Percentiles rank a stretch among this genome's conserved stretches.
phyloP scores from a whole-genome alignment of 2,113 vertebrate genomes.

The Forbesichthys papilliferus region DNA sequence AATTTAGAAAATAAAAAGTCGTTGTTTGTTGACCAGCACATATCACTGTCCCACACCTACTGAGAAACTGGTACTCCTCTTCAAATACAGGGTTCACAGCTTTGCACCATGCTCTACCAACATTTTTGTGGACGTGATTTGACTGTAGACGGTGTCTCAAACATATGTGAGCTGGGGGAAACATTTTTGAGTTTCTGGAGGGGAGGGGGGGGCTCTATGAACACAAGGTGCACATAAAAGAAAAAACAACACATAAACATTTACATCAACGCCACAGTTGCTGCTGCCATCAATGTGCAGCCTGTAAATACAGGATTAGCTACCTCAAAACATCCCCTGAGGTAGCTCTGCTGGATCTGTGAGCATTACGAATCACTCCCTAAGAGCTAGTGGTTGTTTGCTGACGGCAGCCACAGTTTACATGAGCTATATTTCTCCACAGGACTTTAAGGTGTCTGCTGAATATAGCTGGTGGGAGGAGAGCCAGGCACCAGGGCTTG shows the following conservation, averaged over 20 bases:
- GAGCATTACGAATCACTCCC: conserved; percentile 3
- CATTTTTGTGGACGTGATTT: too few relatives aligned
- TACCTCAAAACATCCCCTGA: background rate
- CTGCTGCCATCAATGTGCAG: background rate
- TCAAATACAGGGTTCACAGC: too few relatives aligned
- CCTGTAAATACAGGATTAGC: background rate
- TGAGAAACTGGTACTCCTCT: too few relatives aligned
- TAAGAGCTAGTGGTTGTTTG: conserved; percentile 22
- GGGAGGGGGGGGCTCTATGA: too few relatives aligned
- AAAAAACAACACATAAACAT: background rate
- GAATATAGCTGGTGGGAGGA: conserved; percentile 60
- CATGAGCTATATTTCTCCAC: conserved; percentile 32
- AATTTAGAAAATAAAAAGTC: background rate
- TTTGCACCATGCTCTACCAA: too few relatives aligned
- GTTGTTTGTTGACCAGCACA: background rate
- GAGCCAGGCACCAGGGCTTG: conserved; percentile 50
- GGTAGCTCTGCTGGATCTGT: conserved; percentile 3
- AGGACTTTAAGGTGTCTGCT: conserved; percentile 36
- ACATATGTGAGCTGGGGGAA: too few relatives aligned
- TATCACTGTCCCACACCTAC: too few relatives aligned
- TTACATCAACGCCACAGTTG: background rate
- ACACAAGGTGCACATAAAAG: too few relatives aligned
- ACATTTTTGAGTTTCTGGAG: too few relatives aligned
- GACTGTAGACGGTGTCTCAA: too few relatives aligned
- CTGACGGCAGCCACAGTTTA: conserved; percentile 42